Base-by-base conservation (phyloP, 2,888 invertebrate species). In the Lagria hirta region DNA sequence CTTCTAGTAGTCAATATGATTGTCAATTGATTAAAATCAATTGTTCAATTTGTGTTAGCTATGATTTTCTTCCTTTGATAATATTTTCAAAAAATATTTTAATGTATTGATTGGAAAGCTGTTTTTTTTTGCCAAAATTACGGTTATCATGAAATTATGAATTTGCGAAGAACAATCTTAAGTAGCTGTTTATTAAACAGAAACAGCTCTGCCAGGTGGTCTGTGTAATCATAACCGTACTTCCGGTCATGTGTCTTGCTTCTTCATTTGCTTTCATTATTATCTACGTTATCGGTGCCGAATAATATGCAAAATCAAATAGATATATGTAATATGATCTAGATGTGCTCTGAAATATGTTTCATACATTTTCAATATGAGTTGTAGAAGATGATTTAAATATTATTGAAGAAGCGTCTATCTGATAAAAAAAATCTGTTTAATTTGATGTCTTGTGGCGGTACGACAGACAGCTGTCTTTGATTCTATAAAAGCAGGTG, bases 221-320 rank as follows among this genome's bases (percentile, higher is more conserved):
- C 43, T 28, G 47, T 44, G 47, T 46, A 50, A 49, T 48, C 51
- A 49, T 43, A 48, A 43, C 43, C 43, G 30, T 48, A 40, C 43
- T 52, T 51, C 55, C 53, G 50, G 53, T 51, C 53, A 50, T 53
- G 51, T 55, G 53, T 34, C 37, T 32, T 41, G 40, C 34, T 48
- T 34, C 33, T 47, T 45, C 37, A 44, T 52, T 52, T 48, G 48
- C 36, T 37, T 47, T 34, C 38, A 41, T 48, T 50, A 47, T 38
- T 34, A 40, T 27, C 18, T 38, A 23, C 43, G 45, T 44, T 49
- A 37, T 37, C 40, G 43, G 45, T 33, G 5, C 12, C 10, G 5
- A 4, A 28, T 8, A 8, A n/a, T 24, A 24, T n/a, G 20, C 20
- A n/a, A n/a, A n/a, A n/a, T n/a, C n/a, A n/a, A n/a, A n/a, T n/a